A percentile compares a stretch with the other conserved stretches of the same genome.
These are phyloP conservation scores for Mugil cephalus DNA, from an alignment of 2,113 vertebrate genomes.

Conservation along the genomic window DNA sequence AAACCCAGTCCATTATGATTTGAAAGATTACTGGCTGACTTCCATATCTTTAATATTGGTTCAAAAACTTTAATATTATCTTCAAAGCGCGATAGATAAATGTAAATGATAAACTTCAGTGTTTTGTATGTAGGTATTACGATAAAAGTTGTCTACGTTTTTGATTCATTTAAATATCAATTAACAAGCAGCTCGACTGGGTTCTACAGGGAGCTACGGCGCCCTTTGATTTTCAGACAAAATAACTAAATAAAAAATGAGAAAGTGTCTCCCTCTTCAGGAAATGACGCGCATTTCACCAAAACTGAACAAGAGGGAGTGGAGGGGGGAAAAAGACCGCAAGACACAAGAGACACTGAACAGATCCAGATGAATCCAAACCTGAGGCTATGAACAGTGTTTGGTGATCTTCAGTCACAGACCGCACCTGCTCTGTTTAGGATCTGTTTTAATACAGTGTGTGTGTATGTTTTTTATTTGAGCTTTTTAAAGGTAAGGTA, in stretches of 20 bases:
- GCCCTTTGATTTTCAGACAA: not conserved
- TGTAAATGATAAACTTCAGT: too few relatives aligned
- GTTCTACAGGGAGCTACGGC: not conserved
- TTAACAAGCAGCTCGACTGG: not conserved
- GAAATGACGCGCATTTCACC: slow-evolving; percentile 14
- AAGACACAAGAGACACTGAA: too few relatives aligned
- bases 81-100: too few relatives aligned
- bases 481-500: too few relatives aligned
- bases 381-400: too few relatives aligned
- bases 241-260: not conserved
- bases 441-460: too few relatives aligned
- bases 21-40: not conserved
- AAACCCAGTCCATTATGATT: not conserved
- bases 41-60: not conserved
- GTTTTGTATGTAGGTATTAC: too few relatives aligned
- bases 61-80: too few relatives aligned
- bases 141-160: not conserved
- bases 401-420: too few relatives aligned
- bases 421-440: too few relatives aligned
- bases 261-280: slow-evolving; percentile 72
- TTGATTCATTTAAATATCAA: not conserved
- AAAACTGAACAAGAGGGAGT: not conserved
- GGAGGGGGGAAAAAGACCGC: too few relatives aligned
- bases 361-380: not conserved
- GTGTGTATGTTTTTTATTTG: too few relatives aligned